Percentiles rank a stretch among this genome's conserved stretches.
Evolutionary conservation across 2,888 invertebrate genomes (phyloP).

Genomic region (Imbricaverruca yamaguchii): DNA sequence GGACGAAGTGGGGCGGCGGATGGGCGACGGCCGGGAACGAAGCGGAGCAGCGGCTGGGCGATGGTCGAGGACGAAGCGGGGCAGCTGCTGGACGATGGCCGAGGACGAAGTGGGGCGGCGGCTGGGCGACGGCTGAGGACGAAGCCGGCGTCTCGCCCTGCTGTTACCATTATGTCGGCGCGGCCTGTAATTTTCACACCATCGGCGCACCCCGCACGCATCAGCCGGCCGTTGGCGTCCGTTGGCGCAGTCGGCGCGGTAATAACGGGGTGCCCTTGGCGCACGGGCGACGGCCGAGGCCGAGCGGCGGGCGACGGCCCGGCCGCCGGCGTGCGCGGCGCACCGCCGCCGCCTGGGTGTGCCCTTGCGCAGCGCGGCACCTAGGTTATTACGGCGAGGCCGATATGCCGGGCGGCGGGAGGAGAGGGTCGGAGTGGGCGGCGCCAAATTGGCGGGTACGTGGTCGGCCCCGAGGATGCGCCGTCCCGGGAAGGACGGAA

Average conservation of each 20-base stretch:
- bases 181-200: slow-evolving; percentile 18
- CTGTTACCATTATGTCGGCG: not conserved
- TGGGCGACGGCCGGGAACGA: too few relatives aligned
- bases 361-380: not conserved
- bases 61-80: too few relatives aligned
- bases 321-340: not conserved
- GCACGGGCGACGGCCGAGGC: too few relatives aligned
- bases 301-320: too few relatives aligned
- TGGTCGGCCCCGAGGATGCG: not conserved
- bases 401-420: not conserved
- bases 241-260: not conserved
- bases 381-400: not conserved
- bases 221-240: not conserved
- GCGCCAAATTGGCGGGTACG: not conserved
- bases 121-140: too few relatives aligned
- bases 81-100: too few relatives aligned
- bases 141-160: too few relatives aligned
- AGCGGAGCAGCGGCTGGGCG: too few relatives aligned
- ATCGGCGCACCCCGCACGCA: not conserved
- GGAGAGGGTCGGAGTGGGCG: not conserved
- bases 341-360: not conserved
- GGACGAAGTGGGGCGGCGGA: too few relatives aligned
- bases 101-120: too few relatives aligned
- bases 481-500: too few relatives aligned
- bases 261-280: not conserved